Conservation (phyloP, 2,113 vertebrate genomes). For the Nestor notabilis region DNA sequence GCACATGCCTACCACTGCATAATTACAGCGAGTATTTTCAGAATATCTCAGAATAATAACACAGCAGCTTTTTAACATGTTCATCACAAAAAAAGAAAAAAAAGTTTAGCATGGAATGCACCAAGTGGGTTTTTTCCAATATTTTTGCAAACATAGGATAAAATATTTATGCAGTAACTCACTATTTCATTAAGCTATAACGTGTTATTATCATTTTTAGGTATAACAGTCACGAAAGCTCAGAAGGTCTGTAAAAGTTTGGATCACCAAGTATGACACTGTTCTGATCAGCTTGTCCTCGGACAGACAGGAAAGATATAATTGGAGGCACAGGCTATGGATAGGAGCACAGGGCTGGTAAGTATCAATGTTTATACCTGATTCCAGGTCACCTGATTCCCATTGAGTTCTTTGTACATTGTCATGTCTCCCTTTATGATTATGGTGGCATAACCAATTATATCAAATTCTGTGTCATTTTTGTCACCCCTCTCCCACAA, state of each 20-base stretch:
- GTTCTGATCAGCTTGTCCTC: not conserved
- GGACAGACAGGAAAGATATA: not conserved
- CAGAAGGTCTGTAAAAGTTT: not conserved
- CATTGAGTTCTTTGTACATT: not conserved
- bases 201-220: not conserved
- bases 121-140: not conserved
- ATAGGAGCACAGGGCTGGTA: not conserved
- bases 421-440: not conserved
- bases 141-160: not conserved
- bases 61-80: not conserved
- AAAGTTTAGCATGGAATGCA: not conserved
- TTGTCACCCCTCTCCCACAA: not conserved
- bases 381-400: not conserved
- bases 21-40: not conserved
- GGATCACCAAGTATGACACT: not conserved
- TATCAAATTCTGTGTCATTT: not conserved
- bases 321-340: not conserved
- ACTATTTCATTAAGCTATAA: not conserved
- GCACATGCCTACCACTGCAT: not conserved
- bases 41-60: not conserved
- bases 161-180: not conserved
- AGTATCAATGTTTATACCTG: not conserved
- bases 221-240: not conserved
- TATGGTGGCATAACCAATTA: not conserved
- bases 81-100: not conserved